Evolutionary conservation across 92 coral and sea anemone genomes (phyloP).

Genomic region (Blastomussa wellsi): DNA sequence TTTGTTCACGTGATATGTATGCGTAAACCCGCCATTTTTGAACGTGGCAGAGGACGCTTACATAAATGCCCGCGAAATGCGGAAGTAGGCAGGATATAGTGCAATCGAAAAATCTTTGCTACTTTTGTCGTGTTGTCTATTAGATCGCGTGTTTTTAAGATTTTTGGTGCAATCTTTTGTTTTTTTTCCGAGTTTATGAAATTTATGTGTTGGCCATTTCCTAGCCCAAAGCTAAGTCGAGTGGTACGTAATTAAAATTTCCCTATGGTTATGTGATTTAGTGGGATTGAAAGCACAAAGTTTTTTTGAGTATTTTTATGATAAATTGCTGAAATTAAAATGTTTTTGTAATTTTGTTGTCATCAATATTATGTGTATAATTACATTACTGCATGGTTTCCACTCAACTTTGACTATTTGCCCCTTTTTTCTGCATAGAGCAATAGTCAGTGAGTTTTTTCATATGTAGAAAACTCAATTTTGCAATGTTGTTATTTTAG

Average conservation of each 20-base stretch:
- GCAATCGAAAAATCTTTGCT: background rate
- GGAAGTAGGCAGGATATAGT: conserved; percentile 20
- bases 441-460: background rate
- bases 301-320: background rate
- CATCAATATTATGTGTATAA: background rate
- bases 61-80: conserved; percentile 33
- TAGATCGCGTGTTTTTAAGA: background rate
- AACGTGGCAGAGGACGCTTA: conserved; percentile 40
- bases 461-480: background rate
- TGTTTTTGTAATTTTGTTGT: background rate
- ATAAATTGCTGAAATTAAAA: background rate
- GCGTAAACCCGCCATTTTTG: conserved; percentile 98
- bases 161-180: conserved; percentile 12
- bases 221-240: conserved; percentile 17
- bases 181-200: conserved; percentile 8
- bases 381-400: background rate
- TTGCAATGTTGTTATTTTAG: background rate
- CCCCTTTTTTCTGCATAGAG: background rate
- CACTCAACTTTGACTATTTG: background rate
- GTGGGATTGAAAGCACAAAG: background rate
- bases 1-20: conserved; percentile 88
- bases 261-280: background rate
- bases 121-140: background rate
- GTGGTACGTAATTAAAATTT: background rate
- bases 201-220: conserved; percentile 37